phyloP scores from a whole-genome alignment of 2,888 invertebrate genomes.

The Oasisia sp. region DNA sequence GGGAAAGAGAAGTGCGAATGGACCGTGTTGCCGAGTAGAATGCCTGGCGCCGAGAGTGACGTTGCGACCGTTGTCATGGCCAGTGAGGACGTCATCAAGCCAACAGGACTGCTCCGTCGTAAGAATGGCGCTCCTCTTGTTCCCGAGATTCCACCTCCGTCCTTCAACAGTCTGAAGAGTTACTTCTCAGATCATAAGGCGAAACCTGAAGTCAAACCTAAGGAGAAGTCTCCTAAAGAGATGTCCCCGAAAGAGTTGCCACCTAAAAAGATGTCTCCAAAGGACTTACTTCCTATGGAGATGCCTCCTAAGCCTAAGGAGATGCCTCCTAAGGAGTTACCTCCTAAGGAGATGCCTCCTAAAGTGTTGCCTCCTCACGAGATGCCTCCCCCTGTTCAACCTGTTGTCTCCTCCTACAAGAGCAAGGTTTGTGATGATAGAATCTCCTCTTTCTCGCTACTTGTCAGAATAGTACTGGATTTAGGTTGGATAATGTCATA shows the following conservation, averaged over 20 bases:
- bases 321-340: too few relatives aligned
- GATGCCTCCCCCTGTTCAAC: not conserved
- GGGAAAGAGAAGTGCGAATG: not conserved
- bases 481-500: not conserved
- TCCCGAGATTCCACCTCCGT: not conserved
- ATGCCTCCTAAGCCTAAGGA: too few relatives aligned
- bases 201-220: not conserved
- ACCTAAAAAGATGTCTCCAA: too few relatives aligned
- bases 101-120: not conserved
- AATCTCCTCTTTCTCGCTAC: not conserved
- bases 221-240: not conserved
- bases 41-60: not conserved
- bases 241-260: not conserved
- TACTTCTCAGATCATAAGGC: not conserved
- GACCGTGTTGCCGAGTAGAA: not conserved
- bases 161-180: not conserved
- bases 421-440: not conserved
- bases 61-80: not conserved
- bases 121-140: not conserved
- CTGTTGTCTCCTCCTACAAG: not conserved
- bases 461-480: not conserved
- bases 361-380: not conserved
- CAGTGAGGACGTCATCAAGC: not conserved
- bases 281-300: too few relatives aligned
- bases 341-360: too few relatives aligned